Evolutionary conservation across 2,888 invertebrate species (phyloP).

Genomic region (Agrypnus murinus): DNA sequence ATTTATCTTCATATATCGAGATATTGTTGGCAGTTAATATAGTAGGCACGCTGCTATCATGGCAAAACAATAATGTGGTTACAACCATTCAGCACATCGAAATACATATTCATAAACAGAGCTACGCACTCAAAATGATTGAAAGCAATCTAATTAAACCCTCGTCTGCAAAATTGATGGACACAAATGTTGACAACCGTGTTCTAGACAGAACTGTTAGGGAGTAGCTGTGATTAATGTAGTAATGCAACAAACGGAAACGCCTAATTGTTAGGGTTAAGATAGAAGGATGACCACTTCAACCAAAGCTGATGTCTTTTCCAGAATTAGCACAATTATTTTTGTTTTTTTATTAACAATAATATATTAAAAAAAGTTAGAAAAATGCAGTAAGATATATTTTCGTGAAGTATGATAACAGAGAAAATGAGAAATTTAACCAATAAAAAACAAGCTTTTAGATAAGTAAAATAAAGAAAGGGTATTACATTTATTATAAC

Average conservation of each 20-base stretch:
- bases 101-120: constrained; percentile 40
- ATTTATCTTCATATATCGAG: too few species aligned
- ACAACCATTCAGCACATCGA: constrained; percentile 13
- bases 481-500: too few species aligned
- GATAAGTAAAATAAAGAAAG: too few species aligned
- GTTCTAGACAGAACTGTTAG: constrained; percentile 38
- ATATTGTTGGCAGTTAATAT: constrained; percentile 1
- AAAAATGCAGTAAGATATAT: too few species aligned
- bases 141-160: constrained; percentile 43
- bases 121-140: constrained; percentile 33
- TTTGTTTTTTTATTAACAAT: too few species aligned
- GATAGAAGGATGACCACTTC: constrained; percentile 27
- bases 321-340: too few species aligned
- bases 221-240: constrained; percentile 37
- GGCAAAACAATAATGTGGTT: constrained; percentile 30
- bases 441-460: too few species aligned
- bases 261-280: constrained; percentile 33
- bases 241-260: constrained; percentile 35
- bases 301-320: not conserved
- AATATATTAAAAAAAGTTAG: too few species aligned
- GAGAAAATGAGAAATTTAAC: too few species aligned
- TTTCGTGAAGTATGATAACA: too few species aligned
- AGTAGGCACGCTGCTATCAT: constrained; percentile 10
- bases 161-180: constrained; percentile 42
- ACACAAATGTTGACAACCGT: constrained; percentile 38